Conservation (phyloP, 2,797 vertebrate species). For the Anomalospiza imberbis region DNA sequence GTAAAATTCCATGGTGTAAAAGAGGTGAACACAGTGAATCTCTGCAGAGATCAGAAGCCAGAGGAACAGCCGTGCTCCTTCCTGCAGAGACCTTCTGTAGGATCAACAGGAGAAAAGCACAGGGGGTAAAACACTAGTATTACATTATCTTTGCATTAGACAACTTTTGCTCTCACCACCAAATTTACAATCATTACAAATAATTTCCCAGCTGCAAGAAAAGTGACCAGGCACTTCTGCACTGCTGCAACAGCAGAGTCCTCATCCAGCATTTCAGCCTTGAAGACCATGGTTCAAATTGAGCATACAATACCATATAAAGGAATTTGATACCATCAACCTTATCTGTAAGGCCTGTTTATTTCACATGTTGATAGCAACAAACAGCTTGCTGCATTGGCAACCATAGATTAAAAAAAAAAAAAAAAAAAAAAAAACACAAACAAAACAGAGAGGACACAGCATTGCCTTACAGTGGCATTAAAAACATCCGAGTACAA, state of each 20-base stretch:
- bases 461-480: background rate
- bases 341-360: background rate
- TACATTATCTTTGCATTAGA: background rate
- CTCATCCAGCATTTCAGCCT: background rate
- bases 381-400: conserved; percentile 12
- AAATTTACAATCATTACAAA: background rate
- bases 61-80: background rate
- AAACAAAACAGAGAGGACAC: background rate
- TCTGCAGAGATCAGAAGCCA: background rate
- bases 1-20: background rate
- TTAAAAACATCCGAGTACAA: conserved; percentile 42
- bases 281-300: background rate
- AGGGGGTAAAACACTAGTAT: fast-evolving
- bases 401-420: background rate
- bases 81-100: background rate
- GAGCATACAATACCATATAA: background rate
- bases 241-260: background rate
- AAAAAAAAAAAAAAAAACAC: background rate
- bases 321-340: background rate
- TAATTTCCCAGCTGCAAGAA: background rate
- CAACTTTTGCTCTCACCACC: background rate
- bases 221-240: background rate
- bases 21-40: background rate
- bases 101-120: background rate
- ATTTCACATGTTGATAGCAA: background rate